Percentiles rank a stretch among this genome's conserved stretches.
Evolutionary conservation across 2,797 vertebrate genomes (phyloP).

Genomic region (Sparidentex hasta): DNA sequence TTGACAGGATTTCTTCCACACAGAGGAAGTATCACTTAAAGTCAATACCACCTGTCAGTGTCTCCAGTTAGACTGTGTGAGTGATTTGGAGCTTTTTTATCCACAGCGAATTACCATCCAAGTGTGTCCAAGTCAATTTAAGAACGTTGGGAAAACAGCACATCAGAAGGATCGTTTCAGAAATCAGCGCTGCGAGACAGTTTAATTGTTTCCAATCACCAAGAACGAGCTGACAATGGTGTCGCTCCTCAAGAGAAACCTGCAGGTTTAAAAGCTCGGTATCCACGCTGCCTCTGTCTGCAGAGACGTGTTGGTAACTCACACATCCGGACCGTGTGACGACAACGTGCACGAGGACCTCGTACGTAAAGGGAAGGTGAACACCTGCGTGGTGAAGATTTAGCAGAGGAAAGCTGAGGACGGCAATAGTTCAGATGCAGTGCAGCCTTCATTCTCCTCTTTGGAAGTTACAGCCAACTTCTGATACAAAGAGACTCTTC

Average conservation of each 20-base stretch:
- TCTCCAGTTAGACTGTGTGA: background rate
- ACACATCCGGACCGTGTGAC: background rate
- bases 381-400: background rate
- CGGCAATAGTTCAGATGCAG: slow-evolving; percentile 36
- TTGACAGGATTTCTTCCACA: slow-evolving; percentile 30
- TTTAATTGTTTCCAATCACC: slow-evolving; percentile 38
- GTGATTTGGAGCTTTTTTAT: slow-evolving; percentile 47
- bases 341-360: background rate
- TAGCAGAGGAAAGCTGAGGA: background rate
- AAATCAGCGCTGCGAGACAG: slow-evolving; percentile 22
- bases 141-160: background rate
- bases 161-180: slow-evolving; percentile 3
- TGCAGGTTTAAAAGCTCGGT: background rate
- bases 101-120: slow-evolving; percentile 27
- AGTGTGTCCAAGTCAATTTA: slow-evolving; percentile 26
- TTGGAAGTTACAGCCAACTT: slow-evolving; percentile 38
- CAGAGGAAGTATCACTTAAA: slow-evolving; percentile 13
- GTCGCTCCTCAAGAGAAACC: slow-evolving; percentile 15
- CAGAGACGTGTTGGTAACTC: background rate
- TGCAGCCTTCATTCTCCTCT: slow-evolving; percentile 8
- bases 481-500: slow-evolving; percentile 55
- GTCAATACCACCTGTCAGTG: slow-evolving; percentile 28
- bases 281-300: background rate
- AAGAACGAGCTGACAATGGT: slow-evolving; percentile 15
- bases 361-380: slow-evolving; percentile 1